These are phyloP conservation scores for Rhabdomys dilectus DNA, from an alignment of 2,113 vertebrate species.

Conservation along the genomic window DNA sequence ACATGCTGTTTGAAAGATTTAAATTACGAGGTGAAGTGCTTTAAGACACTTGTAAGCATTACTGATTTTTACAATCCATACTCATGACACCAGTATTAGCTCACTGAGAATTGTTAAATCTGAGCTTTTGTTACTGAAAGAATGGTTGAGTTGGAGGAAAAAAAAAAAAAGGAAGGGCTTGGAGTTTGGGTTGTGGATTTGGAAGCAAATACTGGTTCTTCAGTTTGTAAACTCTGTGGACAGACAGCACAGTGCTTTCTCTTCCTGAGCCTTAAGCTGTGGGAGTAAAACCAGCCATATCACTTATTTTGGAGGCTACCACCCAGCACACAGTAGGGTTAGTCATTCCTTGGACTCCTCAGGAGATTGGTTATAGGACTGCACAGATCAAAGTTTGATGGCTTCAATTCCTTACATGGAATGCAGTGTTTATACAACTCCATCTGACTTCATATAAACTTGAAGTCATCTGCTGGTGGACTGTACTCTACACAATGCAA, in stretches of 20 bases:
- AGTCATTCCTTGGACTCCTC: neutral
- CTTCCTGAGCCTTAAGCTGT: neutral
- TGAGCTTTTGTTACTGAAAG: neutral
- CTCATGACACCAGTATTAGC: neutral
- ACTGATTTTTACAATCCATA: neutral
- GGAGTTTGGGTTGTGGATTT: neutral
- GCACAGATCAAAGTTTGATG: neutral
- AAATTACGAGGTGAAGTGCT: neutral
- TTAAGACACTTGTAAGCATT: neutral
- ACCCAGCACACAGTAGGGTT: neutral
- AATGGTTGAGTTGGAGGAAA: neutral
- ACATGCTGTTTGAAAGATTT: conserved; percentile 5
- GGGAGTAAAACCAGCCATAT: neutral
- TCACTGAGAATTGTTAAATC: neutral
- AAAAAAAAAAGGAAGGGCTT: neutral
- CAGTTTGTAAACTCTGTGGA: neutral
- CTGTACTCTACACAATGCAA: neutral
- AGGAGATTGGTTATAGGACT: neutral
- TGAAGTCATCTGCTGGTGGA: too few species aligned
- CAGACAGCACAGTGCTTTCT: neutral
- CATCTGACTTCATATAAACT: neutral
- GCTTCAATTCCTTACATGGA: neutral
- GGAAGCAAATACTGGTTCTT: neutral
- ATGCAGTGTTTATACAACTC: neutral
- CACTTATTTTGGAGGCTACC: neutral